Evolutionary conservation across 53 echinoderm and acorn worm genomes (phyloP).

Genomic region (Paracentrotus lividus): DNA sequence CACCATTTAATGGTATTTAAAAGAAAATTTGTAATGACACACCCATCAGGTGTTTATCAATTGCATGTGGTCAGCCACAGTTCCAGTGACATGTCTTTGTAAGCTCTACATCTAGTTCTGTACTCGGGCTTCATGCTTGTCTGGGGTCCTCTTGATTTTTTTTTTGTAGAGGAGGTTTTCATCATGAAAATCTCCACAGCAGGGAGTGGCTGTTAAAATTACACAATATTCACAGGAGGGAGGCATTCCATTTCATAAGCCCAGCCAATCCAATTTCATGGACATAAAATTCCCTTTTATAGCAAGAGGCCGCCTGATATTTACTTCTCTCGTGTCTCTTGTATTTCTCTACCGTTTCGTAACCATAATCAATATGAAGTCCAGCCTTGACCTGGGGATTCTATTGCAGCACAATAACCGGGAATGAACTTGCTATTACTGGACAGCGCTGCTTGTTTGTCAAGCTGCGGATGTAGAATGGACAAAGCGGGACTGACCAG

Average conservation of each 20-base stretch:
- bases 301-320: neutral
- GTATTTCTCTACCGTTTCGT: conserved; percentile 50
- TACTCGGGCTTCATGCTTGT: neutral
- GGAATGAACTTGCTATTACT: conserved; percentile 50
- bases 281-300: neutral
- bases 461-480: conserved; percentile 5
- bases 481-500: conserved; percentile 40
- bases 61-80: neutral
- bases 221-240: conserved; percentile 36
- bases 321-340: neutral
- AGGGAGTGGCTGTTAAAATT: conserved; percentile 51
- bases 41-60: neutral
- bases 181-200: conserved; percentile 12
- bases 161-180: neutral
- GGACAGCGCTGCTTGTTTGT: conserved; percentile 42
- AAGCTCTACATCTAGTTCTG: neutral
- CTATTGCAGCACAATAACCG: conserved; percentile 58
- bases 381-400: conserved; percentile 57
- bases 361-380: conserved; percentile 21
- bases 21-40: neutral
- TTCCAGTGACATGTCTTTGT: neutral
- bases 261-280: neutral
- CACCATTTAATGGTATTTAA: too few relatives aligned
- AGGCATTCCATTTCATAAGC: conserved; percentile 39
- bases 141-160: neutral